Evolutionary conservation across 30 jellyfish, hydroid and myxozoan species (phyloP).

Genomic region (Hydractinia echinata): DNA sequence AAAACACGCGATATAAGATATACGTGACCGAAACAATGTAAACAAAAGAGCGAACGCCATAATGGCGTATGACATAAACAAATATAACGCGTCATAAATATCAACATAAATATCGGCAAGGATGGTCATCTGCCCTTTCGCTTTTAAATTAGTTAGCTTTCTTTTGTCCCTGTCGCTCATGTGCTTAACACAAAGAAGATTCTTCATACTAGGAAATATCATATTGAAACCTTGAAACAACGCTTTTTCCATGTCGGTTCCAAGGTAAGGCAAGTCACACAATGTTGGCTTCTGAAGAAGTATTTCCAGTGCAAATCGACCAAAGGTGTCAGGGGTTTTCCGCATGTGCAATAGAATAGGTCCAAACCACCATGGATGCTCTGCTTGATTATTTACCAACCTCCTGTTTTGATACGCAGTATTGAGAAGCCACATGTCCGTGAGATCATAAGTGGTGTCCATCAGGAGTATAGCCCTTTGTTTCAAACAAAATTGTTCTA

Average conservation of each 20-base stretch:
- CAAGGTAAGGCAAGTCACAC: neutral
- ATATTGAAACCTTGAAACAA: neutral
- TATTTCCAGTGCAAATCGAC: neutral
- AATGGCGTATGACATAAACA: too few relatives aligned
- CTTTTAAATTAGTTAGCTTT: neutral
- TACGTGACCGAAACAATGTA: too few relatives aligned
- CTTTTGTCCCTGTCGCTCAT: constrained; percentile 9
- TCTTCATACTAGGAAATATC: neutral
- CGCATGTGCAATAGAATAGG: neutral
- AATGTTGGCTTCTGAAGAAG: neutral
- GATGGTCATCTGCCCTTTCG: neutral
- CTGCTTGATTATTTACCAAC: neutral
- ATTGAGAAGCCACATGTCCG: neutral
- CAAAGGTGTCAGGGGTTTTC: neutral
- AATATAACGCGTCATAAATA: too few relatives aligned
- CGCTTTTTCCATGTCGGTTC: constrained; percentile 11
- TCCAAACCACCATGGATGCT: neutral
- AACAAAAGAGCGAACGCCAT: too few relatives aligned
- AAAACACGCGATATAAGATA: too few relatives aligned
- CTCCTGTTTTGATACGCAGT: neutral
- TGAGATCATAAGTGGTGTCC: neutral
- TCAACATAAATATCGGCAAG: neutral
- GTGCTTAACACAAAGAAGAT: constrained; percentile 7
- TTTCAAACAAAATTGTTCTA: neutral
- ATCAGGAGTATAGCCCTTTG: neutral